phyloP scores from a whole-genome alignment of 2,888 invertebrate genomes.

The Drosophila mayaguana region DNA sequence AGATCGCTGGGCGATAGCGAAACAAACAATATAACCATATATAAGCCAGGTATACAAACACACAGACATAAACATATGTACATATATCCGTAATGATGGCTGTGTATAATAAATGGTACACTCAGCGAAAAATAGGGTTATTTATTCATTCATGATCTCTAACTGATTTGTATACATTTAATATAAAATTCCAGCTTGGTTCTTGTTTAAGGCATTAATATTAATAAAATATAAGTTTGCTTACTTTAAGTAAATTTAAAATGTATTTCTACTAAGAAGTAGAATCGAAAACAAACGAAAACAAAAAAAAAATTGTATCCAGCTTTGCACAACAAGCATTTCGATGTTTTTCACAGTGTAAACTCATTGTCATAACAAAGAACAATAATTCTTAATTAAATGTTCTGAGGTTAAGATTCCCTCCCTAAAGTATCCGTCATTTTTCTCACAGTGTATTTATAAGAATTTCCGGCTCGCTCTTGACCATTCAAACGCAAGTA shows the following conservation, averaged over 20 bases:
- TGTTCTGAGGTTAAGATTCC: neutral
- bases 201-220: too few species aligned
- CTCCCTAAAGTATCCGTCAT: neutral
- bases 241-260: too few species aligned
- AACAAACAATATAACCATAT: constrained; percentile 43
- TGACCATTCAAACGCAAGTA: neutral
- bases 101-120: constrained; percentile 7
- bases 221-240: too few species aligned
- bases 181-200: too few species aligned
- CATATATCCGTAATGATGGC: constrained; percentile 13
- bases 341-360: neutral
- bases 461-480: neutral
- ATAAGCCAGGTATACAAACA: constrained; percentile 10
- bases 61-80: neutral
- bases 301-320: neutral
- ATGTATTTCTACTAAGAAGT: too few species aligned
- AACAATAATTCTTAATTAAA: neutral
- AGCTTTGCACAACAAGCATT: neutral
- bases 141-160: too few species aligned
- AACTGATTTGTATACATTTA: too few species aligned
- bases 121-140: neutral
- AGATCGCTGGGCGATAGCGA: constrained; percentile 47
- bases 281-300: too few species aligned
- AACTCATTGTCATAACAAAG: neutral
- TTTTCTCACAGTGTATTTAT: neutral